Conservation (phyloP, 1,140 invertebrate species). For the Hyphantria cunea region DNA sequence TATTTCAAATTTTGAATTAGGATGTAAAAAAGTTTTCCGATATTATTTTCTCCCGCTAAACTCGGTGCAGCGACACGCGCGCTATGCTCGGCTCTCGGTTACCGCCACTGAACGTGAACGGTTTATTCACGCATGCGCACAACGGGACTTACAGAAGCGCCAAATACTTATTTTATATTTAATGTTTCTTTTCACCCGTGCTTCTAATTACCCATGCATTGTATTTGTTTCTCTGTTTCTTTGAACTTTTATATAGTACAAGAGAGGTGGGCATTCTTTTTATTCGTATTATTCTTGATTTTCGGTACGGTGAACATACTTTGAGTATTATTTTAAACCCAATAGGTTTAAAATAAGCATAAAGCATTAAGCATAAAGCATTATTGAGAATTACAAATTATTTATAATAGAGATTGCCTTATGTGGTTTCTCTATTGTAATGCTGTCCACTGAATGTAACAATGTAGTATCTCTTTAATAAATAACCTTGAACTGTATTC, state of each 20-base stretch:
- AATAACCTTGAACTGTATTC: too few species aligned
- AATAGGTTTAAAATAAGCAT: too few species aligned
- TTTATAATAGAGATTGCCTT: too few species aligned
- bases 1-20: neutral
- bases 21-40: slow-evolving; percentile 1
- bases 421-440: too few species aligned
- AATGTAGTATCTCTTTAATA: too few species aligned
- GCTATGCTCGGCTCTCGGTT: slow-evolving; percentile 18
- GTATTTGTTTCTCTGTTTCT: slow-evolving; percentile 5
- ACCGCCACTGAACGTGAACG: slow-evolving; percentile 21
- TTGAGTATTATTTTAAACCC: too few species aligned
- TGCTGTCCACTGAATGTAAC: too few species aligned
- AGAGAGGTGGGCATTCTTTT: neutral
- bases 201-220: slow-evolving; percentile 32
- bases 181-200: slow-evolving; percentile 28
- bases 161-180: slow-evolving; percentile 33
- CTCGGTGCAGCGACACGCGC: slow-evolving; percentile 19
- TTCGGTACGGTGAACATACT: too few species aligned
- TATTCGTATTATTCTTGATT: neutral
- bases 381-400: too few species aligned
- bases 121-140: slow-evolving; percentile 24
- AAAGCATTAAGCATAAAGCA: too few species aligned
- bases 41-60: slow-evolving; percentile 14
- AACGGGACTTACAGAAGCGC: slow-evolving; percentile 9
- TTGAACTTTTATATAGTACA: neutral